phyloP scores from a whole-genome alignment of 2,797 vertebrate genomes.

The Serranus cabrilla region DNA sequence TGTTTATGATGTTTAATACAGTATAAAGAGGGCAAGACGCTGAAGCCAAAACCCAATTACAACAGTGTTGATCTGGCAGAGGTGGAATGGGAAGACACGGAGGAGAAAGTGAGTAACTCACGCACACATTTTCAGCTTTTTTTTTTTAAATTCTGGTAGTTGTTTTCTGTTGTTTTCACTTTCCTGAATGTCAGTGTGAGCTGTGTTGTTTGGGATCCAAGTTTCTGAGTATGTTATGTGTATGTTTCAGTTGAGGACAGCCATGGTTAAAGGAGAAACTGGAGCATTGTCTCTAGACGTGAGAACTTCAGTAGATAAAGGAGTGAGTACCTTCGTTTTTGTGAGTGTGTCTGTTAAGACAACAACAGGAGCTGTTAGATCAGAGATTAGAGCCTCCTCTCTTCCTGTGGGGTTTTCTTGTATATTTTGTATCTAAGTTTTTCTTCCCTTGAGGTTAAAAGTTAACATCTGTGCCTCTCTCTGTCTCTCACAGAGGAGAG shows the following conservation, averaged over 20 bases:
- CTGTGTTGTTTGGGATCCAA: not conserved
- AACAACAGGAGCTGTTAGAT: not conserved
- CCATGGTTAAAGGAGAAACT: constrained; percentile 96
- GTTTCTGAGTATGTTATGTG: not conserved
- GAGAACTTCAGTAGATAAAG: constrained; percentile 93
- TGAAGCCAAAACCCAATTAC: constrained; percentile 96
- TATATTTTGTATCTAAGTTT: not conserved
- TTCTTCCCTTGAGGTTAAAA: not conserved
- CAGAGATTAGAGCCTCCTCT: not conserved
- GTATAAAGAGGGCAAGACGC: constrained; percentile 95
- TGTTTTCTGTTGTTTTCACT: not conserved
- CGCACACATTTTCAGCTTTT: constrained; percentile 6
- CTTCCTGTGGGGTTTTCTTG: not conserved
- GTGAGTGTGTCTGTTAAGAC: not conserved
- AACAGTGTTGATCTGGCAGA: constrained; percentile 97
- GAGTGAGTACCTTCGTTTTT: constrained; percentile 85
- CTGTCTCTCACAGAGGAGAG: constrained; percentile 86
- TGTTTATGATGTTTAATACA: constrained; percentile 64
- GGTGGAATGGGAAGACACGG: constrained; percentile 95
- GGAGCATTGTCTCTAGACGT: constrained; percentile 92
- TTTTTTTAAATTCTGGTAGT: not conserved
- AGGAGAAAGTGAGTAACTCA: constrained; percentile 89
- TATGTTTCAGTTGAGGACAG: constrained; percentile 91
- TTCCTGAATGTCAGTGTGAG: not conserved
- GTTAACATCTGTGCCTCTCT: constrained; percentile 1